phyloP scores from a whole-genome alignment of 2,797 vertebrate species.

The Anomalospiza imberbis region DNA sequence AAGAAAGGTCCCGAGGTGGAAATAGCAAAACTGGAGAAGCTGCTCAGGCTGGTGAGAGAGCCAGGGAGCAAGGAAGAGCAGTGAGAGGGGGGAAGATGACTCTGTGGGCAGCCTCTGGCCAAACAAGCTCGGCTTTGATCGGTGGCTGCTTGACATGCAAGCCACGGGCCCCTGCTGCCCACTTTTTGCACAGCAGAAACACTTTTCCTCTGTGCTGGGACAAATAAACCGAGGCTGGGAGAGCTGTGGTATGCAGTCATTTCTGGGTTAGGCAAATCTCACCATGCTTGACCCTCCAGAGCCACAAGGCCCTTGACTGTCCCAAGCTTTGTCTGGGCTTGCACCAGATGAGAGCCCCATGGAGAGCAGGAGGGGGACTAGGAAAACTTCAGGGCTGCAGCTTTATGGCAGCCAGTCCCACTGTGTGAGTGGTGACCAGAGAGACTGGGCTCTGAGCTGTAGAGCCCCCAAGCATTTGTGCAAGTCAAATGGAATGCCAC shows the following conservation, averaged over 20 bases:
- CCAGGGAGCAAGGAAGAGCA: background rate
- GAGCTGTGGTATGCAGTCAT: rapidly evolving
- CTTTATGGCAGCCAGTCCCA: background rate
- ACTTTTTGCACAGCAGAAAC: background rate
- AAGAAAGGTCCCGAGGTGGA: conserved; percentile 86
- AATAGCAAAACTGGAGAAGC: conserved; percentile 88
- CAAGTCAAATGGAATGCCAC: background rate
- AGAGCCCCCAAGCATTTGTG: background rate
- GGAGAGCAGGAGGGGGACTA: no score
- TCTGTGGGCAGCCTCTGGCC: background rate
- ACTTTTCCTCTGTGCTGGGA: background rate
- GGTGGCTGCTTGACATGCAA: background rate
- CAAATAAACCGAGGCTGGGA: conserved; percentile 18
- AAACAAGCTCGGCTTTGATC: background rate
- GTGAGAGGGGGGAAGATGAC: background rate
- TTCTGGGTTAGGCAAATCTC: background rate
- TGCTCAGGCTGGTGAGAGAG: conserved; percentile 82
- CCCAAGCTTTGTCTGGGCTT: background rate
- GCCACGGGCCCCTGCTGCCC: background rate
- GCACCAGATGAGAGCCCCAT: rapidly evolving
- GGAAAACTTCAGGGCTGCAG: background rate
- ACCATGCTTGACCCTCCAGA: rapidly evolving
- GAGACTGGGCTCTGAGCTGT: background rate
- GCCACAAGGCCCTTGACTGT: background rate
- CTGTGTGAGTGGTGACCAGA: background rate